phyloP scores from a whole-genome alignment of 2,113 vertebrate genomes.

The Gorsachius goisagi region DNA sequence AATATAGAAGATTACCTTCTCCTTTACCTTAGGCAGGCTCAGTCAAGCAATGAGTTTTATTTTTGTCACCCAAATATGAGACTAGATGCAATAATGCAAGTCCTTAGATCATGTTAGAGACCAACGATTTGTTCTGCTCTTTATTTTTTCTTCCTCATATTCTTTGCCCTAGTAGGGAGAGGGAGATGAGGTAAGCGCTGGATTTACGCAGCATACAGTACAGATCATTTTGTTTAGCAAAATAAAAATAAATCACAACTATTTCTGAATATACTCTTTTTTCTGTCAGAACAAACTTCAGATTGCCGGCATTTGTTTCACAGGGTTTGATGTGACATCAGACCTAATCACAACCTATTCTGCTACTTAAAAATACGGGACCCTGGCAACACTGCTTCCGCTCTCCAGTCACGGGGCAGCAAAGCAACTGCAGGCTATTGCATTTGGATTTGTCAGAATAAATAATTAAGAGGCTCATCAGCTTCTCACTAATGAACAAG shows the following conservation, averaged over 20 bases:
- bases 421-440: slow-evolving; percentile 4
- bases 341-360: slow-evolving; percentile 26
- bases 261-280: background rate
- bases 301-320: background rate
- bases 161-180: background rate
- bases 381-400: background rate
- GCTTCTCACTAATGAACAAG: slow-evolving; percentile 39
- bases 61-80: background rate
- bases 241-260: background rate
- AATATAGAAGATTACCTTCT: background rate
- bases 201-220: background rate
- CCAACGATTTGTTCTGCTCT: background rate
- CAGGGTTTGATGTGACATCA: slow-evolving; percentile 17
- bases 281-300: background rate
- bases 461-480: slow-evolving; percentile 46
- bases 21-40: background rate
- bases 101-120: background rate
- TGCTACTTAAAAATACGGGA: background rate
- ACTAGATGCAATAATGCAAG: background rate
- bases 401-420: background rate
- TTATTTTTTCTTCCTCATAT: background rate
- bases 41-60: background rate
- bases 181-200: background rate
- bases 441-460: slow-evolving; percentile 43
- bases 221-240: background rate